Percentiles rank a stretch among this genome's conserved stretches.
Conservation (phyloP, 1,140 invertebrate genomes). For the Drosophila micromelanica region DNA sequence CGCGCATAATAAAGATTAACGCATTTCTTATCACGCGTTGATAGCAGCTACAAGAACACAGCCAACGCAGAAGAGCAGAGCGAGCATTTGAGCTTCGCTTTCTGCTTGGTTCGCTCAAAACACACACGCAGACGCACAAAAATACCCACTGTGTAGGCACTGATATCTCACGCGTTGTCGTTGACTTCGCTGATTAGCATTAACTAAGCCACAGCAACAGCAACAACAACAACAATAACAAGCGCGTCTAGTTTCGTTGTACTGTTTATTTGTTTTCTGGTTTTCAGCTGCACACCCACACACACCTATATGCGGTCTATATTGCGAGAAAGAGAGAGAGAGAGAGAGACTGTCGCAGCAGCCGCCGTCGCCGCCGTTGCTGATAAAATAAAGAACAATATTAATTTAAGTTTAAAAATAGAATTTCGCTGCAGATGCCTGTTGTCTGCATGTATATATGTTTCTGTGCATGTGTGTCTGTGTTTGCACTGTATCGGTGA, state of each 20-base stretch:
- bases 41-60: conserved; percentile 49
- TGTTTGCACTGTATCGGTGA: conserved; percentile 24
- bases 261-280: conserved; percentile 80
- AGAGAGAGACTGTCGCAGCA: conserved; percentile 49
- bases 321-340: conserved; percentile 9
- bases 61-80: conserved; percentile 39
- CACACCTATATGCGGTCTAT: conserved; percentile 19
- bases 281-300: conserved; percentile 49
- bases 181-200: conserved; percentile 58
- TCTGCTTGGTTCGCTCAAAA: conserved; percentile 40
- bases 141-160: conserved; percentile 33
- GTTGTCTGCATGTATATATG: conserved; percentile 61
- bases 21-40: conserved; percentile 79
- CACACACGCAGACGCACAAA: conserved; percentile 6
- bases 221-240: conserved; percentile 36
- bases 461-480: neutral
- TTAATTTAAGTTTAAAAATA: conserved; percentile 83
- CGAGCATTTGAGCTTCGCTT: conserved; percentile 50
- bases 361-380: conserved; percentile 63
- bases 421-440: conserved; percentile 76
- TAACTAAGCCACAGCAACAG: conserved; percentile 46
- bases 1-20: conserved; percentile 77
- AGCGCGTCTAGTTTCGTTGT: conserved; percentile 69
- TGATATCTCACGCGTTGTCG: conserved; percentile 59
- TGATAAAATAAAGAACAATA: conserved; percentile 83